Base-by-base conservation (phyloP, 2,113 vertebrate genomes). In the Rhineura floridana region DNA sequence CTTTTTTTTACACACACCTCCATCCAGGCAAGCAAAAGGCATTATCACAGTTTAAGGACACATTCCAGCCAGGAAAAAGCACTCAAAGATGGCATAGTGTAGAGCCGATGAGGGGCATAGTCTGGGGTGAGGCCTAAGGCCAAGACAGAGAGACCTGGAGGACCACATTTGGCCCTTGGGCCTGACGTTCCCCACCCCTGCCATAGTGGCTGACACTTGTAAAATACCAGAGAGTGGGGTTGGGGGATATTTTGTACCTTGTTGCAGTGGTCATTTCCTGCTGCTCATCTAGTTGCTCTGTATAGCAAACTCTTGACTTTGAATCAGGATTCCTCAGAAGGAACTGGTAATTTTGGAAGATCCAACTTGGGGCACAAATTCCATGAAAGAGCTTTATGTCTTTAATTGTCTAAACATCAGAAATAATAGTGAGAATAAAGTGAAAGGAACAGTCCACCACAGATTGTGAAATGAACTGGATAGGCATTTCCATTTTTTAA, bases 311-410 rank as follows among this genome's bases (percentile, higher is more conserved):
- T 2, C 42, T 87, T 36, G 36, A 42, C 62, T 46, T 52, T 15
- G 93, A 91, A 80, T 98, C 93, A 0, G 97, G 95, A 6, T 98
- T 97, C 82, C 93, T 91, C 50, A 98, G 96, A 21, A 99, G 97
- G 46, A 93, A 91, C 62, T 94, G 91, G 93, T 99, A 98, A 87
- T 97, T 96, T 25, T 63, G 86, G 87, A 99, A 97, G 62, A 97
- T 79, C 1, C 94, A 86, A 3, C 1, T 72, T 0, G 97, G 96
- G 15, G 98, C 98, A 77, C 95, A 94, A 50, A 99, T 80, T 1
- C 98, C 98, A 0, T 96, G 97, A 88, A 98, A 99, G 0, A 97
- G 83, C 91, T 97, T 98, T 0, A 94, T 89, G 81, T 97, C 95
- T 50, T 88, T 5, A 5, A 96, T 93, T 87, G 48, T 90, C 98